Conservation (phyloP, 2,888 invertebrate species). For the Tenthredo notha region DNA sequence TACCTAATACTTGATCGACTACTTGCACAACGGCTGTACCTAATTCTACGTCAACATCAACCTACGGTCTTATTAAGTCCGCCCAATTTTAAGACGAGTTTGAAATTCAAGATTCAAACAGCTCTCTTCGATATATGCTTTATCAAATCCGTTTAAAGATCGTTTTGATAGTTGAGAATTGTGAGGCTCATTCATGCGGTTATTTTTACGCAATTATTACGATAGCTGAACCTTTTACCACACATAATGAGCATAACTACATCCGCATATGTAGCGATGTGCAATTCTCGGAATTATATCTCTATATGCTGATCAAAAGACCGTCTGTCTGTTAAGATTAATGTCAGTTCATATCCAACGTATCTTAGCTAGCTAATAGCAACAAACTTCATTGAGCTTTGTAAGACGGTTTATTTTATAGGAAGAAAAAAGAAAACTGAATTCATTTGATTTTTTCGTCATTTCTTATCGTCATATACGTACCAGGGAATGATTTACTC, state of each 20-base stretch:
- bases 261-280: constrained; percentile 5
- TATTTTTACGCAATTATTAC: constrained; percentile 9
- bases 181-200: background rate
- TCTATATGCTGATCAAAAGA: constrained; percentile 22
- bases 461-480: background rate
- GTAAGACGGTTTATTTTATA: too few species aligned
- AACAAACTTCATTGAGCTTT: background rate
- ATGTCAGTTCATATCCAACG: constrained; percentile 4
- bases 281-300: constrained; percentile 8
- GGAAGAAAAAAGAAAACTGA: background rate
- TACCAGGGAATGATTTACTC: background rate
- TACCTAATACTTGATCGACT: background rate
- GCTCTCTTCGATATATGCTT: background rate
- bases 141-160: background rate
- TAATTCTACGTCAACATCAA: background rate
- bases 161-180: background rate
- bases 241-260: background rate
- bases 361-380: background rate
- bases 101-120: background rate
- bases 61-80: constrained; percentile 4
- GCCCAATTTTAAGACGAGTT: background rate
- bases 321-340: background rate
- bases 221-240: background rate
- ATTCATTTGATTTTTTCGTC: too few species aligned
- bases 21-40: background rate